A percentile compares a stretch with the other conserved stretches of the same genome.
phyloP scores from a whole-genome alignment of 2,888 invertebrate species.

The Heliconius erato region DNA sequence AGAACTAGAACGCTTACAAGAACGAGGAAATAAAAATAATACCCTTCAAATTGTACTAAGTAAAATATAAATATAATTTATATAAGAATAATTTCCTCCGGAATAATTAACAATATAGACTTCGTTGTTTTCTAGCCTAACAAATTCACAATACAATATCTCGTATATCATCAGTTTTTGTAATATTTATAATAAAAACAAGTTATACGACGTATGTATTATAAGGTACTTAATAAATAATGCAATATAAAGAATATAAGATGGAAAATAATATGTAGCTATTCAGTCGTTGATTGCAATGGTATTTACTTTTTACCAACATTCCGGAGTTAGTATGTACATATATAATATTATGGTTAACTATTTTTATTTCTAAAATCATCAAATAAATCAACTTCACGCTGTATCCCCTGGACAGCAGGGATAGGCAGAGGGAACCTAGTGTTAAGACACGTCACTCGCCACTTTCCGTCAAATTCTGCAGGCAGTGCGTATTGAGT shows the following conservation, averaged over 20 bases:
- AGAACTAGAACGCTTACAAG: neutral
- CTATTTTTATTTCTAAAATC: too few relatives aligned
- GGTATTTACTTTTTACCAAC: slow-evolving; percentile 26
- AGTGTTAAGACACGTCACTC: too few relatives aligned
- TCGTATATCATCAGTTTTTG: neutral
- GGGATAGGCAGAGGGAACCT: too few relatives aligned
- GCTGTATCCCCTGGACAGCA: too few relatives aligned
- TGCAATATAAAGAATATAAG: slow-evolving; percentile 14
- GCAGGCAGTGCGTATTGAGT: too few relatives aligned
- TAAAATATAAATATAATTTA: neutral
- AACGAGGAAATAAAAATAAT: neutral
- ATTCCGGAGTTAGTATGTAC: neutral
- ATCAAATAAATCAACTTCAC: too few relatives aligned
- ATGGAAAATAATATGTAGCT: neutral
- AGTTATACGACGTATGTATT: slow-evolving; percentile 2
- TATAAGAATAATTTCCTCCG: neutral
- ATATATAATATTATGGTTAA: neutral
- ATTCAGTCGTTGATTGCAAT: slow-evolving; percentile 5
- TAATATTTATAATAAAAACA: slow-evolving; percentile 14
- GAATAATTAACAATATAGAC: slow-evolving; percentile 6
- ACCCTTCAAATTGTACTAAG: neutral
- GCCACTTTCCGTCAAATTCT: too few relatives aligned
- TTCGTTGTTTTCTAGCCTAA: neutral
- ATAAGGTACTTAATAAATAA: slow-evolving; percentile 18
- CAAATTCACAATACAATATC: slow-evolving; percentile 9